Evolutionary conservation across 2,888 invertebrate genomes (phyloP), one percentile per base, ranked within the genome.

Genomic region (Lasius platythorax): DNA sequence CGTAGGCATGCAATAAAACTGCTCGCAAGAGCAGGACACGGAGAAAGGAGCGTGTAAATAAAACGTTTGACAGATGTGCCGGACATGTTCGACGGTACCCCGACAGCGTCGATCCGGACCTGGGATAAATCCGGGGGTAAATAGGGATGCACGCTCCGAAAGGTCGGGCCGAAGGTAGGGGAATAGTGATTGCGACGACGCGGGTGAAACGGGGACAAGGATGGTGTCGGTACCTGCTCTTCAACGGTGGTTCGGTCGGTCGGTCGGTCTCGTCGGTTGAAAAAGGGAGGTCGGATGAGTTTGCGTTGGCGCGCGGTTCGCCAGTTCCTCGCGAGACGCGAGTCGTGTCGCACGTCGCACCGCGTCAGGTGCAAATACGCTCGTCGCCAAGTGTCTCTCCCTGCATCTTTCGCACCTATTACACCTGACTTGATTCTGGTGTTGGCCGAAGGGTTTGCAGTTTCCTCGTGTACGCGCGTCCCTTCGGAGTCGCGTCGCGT

Each of bases 261-360:
- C 81, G 83, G 68, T 83, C 63, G 84, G 53, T 81, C 56, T 73
- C 72, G 68, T 81, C 67, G 84, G 74, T 84, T 66, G 67, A 68
- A 63, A 85, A 88, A 87, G 84, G 87, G 87, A 84, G 88, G 85
- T 90, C 68, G n/a, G n/a, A n/a, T n/a, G 88, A 81, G 83, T 72
- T 83, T 82, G 85, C 85, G 82, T 87, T 74, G 86, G 88, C 86
- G 88, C 87, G 87, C 90, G 84, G 23, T 23, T 23, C 89, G 89
- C 90, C 93, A 93, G 93, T 93, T 91, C 87, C 91, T 92, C n/a
- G n/a, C n/a, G n/a, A n/a, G n/a, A n/a, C 93, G 92, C 92, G 93
- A 91, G 89, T 89, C 88, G 91, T 87, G 87, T 84, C 87, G 23
- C 23, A 23, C 23, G 23, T 23, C 23, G 90, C 83, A 84, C 28